Evolutionary conservation across 2,113 vertebrate genomes (phyloP).

Genomic region (Potamarius usumacintae): DNA sequence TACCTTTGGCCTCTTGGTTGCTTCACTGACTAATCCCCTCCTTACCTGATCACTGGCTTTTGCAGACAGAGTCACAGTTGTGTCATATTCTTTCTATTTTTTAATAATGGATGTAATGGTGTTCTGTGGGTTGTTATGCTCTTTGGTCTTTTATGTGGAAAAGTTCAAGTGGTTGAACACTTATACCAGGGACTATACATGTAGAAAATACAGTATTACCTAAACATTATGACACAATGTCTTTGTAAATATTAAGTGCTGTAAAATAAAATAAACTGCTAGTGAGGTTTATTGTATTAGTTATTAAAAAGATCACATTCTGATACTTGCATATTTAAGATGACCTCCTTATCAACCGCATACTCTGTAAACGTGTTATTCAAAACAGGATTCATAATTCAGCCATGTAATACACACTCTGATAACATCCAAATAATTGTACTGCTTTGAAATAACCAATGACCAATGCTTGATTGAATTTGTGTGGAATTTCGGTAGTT

Average conservation of each 20-base stretch:
- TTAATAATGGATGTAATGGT: background rate
- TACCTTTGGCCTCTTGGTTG: background rate
- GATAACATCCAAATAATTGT: background rate
- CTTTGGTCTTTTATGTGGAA: background rate
- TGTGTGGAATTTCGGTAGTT: conserved; percentile 29
- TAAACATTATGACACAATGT: background rate
- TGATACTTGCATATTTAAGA: background rate
- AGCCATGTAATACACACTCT: background rate
- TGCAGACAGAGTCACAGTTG: background rate
- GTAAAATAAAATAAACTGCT: too few relatives aligned
- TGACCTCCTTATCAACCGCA: background rate
- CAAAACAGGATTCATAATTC: background rate
- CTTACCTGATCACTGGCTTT: background rate
- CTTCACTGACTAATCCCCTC: background rate
- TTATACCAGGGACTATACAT: background rate
- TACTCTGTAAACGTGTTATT: conserved; percentile 5
- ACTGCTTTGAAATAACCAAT: background rate
- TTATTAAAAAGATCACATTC: background rate
- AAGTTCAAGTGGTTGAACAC: background rate
- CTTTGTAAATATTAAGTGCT: too few relatives aligned
- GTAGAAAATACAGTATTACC: background rate
- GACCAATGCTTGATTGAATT: background rate
- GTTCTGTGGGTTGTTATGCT: background rate
- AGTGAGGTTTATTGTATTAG: too few relatives aligned
- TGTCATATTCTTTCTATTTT: background rate